phyloP scores from a whole-genome alignment of 2,797 vertebrate species.

The Gephyroberyx darwinii region DNA sequence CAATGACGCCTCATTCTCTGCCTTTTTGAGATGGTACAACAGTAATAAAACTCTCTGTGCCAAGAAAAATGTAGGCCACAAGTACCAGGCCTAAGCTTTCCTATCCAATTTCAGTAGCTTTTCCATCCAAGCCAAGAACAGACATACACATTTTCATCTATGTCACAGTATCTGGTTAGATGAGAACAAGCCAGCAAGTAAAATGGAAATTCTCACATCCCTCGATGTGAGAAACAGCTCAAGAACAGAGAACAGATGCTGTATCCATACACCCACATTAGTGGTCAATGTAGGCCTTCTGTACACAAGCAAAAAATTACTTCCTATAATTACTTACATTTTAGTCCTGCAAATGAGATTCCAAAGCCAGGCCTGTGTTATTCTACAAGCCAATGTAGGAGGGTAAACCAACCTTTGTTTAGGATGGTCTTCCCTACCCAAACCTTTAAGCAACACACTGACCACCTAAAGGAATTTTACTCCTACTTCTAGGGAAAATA shows the following conservation, averaged over 20 bases:
- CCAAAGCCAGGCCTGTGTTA: not conserved
- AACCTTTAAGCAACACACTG: not conserved
- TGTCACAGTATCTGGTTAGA: slow-evolving; percentile 5
- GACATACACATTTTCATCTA: slow-evolving; percentile 28
- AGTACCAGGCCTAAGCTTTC: slow-evolving; percentile 40
- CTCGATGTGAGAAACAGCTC: slow-evolving; percentile 27
- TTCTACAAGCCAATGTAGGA: not conserved
- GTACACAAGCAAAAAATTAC: slow-evolving; percentile 8
- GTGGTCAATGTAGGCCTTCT: slow-evolving; percentile 17
- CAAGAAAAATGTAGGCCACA: slow-evolving; percentile 59
- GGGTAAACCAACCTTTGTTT: not conserved
- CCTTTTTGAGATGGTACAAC: slow-evolving; percentile 46
- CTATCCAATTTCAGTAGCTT: slow-evolving; percentile 50
- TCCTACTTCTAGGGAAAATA: not conserved
- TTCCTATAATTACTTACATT: slow-evolving; percentile 30
- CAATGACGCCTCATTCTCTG: slow-evolving; percentile 59
- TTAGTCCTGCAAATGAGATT: slow-evolving; percentile 28
- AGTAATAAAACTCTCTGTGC: slow-evolving; percentile 49
- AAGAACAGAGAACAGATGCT: slow-evolving; percentile 23
- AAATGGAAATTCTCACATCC: slow-evolving; percentile 36
- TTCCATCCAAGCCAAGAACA: slow-evolving; percentile 20
- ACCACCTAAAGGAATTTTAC: slow-evolving; percentile 7
- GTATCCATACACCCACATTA: slow-evolving; percentile 39
- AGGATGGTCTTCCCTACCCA: not conserved
- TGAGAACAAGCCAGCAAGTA: slow-evolving; percentile 40